These are phyloP conservation scores for Polypedilum pembai DNA, from an alignment of 1,140 invertebrate genomes.

Conservation along the genomic window DNA sequence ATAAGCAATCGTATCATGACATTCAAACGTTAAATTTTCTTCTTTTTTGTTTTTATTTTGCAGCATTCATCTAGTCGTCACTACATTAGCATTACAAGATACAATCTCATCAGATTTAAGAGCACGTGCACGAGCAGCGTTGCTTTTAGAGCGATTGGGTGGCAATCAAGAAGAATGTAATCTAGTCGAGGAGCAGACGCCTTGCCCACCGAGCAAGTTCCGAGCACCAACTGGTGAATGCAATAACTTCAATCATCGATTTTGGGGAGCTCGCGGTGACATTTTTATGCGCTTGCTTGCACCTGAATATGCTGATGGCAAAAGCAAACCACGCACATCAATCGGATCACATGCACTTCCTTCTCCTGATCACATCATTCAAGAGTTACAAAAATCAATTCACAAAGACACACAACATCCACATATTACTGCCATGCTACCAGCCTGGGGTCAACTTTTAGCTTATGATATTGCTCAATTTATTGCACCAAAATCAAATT, in stretches of 20 bases:
- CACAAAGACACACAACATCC: constrained; percentile 49
- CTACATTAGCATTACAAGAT: constrained; percentile 26
- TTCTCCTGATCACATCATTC: constrained; percentile 43
- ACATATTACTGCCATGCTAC: constrained; percentile 67
- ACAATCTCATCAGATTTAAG: constrained; percentile 18
- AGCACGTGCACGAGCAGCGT: not conserved
- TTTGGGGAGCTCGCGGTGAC: constrained; percentile 79
- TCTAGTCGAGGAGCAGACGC: constrained; percentile 41
- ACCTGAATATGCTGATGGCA: constrained; percentile 78
- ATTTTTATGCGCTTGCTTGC: constrained; percentile 72
- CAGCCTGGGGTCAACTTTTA: constrained; percentile 72
- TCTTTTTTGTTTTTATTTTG: not conserved
- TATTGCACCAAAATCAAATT: constrained; percentile 40
- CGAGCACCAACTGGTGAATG: constrained; percentile 81
- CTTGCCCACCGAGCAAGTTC: constrained; percentile 68
- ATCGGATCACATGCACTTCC: constrained; percentile 50
- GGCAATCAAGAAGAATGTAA: constrained; percentile 32
- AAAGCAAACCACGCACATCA: constrained; percentile 53
- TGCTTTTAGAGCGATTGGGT: not conserved
- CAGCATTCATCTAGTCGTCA: constrained; percentile 20
- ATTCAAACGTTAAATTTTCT: not conserved
- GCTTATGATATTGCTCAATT: constrained; percentile 69
- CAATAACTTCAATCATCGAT: constrained; percentile 86
- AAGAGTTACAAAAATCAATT: constrained; percentile 38
- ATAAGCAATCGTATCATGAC: not conserved